These are phyloP conservation scores for Otocyon megalotis DNA, from an alignment of 2,113 vertebrate species.

Conservation along the genomic window DNA sequence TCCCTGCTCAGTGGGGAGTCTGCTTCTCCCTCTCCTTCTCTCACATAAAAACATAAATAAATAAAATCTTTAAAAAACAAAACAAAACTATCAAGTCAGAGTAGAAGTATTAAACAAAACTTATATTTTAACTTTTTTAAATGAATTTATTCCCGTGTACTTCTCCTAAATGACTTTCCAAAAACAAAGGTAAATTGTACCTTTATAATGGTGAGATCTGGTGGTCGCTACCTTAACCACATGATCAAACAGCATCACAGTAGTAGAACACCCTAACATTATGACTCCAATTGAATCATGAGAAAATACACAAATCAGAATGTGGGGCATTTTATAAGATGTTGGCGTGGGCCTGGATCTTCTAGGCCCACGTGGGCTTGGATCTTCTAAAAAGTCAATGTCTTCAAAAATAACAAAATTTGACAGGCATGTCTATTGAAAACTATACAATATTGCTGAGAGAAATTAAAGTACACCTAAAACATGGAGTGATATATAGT, in stretches of 20 bases:
- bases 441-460: neutral
- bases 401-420: neutral
- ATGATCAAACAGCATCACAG: neutral
- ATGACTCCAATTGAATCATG: neutral
- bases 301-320: neutral
- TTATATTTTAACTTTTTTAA: neutral
- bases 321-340: neutral
- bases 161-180: neutral
- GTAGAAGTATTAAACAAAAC: neutral
- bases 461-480: neutral
- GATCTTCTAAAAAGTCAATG: neutral
- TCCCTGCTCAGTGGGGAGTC: neutral
- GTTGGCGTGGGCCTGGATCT: rapidly evolving
- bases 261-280: neutral
- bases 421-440: neutral
- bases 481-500: neutral
- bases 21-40: neutral
- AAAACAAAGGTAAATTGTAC: neutral
- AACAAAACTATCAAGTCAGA: neutral
- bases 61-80: neutral
- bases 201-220: neutral
- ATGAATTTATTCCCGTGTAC: neutral
- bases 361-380: too few species aligned
- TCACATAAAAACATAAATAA: neutral
- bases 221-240: too few species aligned